Base-by-base conservation (phyloP, 2,888 invertebrate genomes). In the Galerucella nymphaeae region DNA sequence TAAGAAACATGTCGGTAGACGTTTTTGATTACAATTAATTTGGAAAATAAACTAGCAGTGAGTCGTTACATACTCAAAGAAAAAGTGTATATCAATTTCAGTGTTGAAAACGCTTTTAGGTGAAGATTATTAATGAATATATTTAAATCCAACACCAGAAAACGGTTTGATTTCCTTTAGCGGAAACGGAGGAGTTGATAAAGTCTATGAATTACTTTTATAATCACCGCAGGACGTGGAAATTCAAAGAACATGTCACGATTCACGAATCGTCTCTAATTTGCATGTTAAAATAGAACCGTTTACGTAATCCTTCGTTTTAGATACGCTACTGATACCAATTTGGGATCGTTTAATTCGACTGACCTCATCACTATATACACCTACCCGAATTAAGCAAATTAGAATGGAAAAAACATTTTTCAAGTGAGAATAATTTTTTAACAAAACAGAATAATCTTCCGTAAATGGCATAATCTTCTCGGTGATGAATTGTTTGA, bases 301-400 rank as follows among this genome's bases (percentile, higher is more conserved):
- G 50, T 50, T 50, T 50, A 50, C 50, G 50, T 50, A 50, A 50
- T 53, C 30, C 30, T 5, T 30, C 58, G 58, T 58, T 58, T 58
- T 23, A 42, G 61, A 62, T 62, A 62, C 61, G 61, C 61, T 62
- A 42, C 61, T 62, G 61, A 16, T 41, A 6, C 42, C 41, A 62
- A 62, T 41, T 62, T 62, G 42, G 41, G 42, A 18, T n/a, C 8
- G 41, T 62, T 62, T 62, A 41, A 62, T 8, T 42, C 41, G n/a
- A 62, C 38, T 62, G 61, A 62, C 61, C 61, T 62, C 61, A 62
- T 62, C 61, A 13, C 13, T 38, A 38, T 38, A 38, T 38, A 62
- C 61, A 42, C 61, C 61, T 41, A 62, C 61, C 16, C 18, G 38
- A 62, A 42, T 62, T n/a, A 53, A 62, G 18, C 13, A 10, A 62